A percentile compares a stretch with the other conserved stretches of the same genome.
These are phyloP conservation scores for Cephalopachus bancanus DNA, from an alignment of 2,797 vertebrate genomes.

Conservation along the genomic window DNA sequence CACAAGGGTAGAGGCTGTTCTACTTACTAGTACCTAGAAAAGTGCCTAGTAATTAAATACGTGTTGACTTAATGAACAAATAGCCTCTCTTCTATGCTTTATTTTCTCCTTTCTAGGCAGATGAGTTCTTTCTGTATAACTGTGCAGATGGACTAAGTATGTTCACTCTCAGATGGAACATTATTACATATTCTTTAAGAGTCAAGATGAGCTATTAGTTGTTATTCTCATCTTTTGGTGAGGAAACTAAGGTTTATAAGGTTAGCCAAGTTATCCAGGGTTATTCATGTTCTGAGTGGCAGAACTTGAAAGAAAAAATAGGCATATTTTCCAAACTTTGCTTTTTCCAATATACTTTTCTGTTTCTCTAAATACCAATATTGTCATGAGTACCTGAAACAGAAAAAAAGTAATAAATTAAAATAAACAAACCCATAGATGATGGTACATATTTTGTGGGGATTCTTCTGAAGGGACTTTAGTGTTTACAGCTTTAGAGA, in stretches of 20 bases:
- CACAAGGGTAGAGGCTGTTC: neutral
- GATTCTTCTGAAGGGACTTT: conserved; percentile 32
- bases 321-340: conserved; percentile 32
- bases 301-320: neutral
- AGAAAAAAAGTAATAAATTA: conserved; percentile 27
- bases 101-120: neutral
- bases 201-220: conserved; percentile 26
- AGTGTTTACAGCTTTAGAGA: conserved; percentile 30
- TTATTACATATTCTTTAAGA: neutral
- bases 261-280: neutral
- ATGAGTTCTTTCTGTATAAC: neutral
- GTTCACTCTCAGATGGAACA: neutral
- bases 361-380: conserved; percentile 23
- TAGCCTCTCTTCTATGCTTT: neutral
- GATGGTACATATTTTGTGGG: conserved; percentile 23
- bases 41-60: neutral
- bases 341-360: conserved; percentile 31
- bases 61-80: neutral
- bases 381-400: conserved; percentile 20
- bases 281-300: conserved; percentile 45
- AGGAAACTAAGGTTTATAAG: conserved; percentile 46
- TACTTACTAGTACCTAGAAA: neutral
- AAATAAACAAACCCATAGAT: neutral
- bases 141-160: neutral
- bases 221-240: conserved; percentile 48